Evolutionary conservation across 2,113 vertebrate species (phyloP).

Genomic region (Platycercus adscitus): DNA sequence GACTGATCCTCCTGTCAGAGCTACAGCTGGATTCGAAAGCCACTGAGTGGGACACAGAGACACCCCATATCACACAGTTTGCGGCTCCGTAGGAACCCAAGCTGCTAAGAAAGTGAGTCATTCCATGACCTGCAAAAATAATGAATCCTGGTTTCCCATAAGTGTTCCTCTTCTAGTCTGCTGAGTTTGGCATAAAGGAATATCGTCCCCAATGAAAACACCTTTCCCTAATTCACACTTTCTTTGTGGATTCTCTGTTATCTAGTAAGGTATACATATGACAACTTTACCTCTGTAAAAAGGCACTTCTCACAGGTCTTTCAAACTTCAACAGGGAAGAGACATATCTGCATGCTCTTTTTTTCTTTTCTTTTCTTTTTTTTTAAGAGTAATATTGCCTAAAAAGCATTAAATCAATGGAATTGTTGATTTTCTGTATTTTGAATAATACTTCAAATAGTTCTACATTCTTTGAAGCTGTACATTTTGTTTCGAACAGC

Average conservation of each 20-base stretch:
- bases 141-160: background rate
- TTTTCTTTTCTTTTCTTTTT: background rate
- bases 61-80: background rate
- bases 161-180: background rate
- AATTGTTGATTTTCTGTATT: background rate
- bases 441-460: background rate
- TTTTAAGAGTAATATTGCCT: too few relatives aligned
- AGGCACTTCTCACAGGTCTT: background rate
- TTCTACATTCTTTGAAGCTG: background rate
- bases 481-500: rapidly evolving
- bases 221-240: background rate
- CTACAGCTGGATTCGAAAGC: background rate
- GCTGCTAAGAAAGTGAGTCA: background rate
- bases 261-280: background rate
- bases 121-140: background rate
- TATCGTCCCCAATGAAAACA: background rate
- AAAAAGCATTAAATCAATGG: rapidly evolving
- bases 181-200: background rate
- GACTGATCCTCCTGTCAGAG: background rate
- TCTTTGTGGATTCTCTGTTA: background rate
- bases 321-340: background rate
- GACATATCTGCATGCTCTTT: rapidly evolving
- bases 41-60: background rate
- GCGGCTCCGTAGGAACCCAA: background rate
- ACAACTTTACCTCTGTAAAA: background rate